These are phyloP conservation scores for Cataglyphis livida DNA, from an alignment of 2,888 invertebrate genomes.

Conservation along the genomic window DNA sequence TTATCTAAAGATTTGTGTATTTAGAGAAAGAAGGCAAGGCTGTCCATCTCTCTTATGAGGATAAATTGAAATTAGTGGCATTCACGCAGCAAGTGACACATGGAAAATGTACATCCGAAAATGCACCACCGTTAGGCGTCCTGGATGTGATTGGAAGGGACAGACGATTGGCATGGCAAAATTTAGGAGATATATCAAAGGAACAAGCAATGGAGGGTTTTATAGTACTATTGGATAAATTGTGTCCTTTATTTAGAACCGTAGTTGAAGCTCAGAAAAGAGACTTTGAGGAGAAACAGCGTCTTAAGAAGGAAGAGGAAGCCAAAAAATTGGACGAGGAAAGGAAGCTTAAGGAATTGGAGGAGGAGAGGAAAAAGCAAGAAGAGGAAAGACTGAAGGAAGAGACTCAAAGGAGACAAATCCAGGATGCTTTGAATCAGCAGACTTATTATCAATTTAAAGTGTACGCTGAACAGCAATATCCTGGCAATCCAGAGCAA, in stretches of 20 bases:
- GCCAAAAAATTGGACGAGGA: slow-evolving; percentile 87
- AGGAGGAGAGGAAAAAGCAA: slow-evolving; percentile 85
- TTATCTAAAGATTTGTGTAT: slow-evolving; percentile 76
- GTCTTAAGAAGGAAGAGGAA: slow-evolving; percentile 88
- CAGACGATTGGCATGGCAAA: slow-evolving; percentile 96
- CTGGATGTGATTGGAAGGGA: slow-evolving; percentile 98
- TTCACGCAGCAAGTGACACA: slow-evolving; percentile 96
- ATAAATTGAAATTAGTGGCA: slow-evolving; percentile 96
- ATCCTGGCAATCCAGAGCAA: slow-evolving; percentile 93
- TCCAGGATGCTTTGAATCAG: slow-evolving; percentile 98
- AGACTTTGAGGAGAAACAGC: slow-evolving; percentile 93
- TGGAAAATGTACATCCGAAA: slow-evolving; percentile 92
- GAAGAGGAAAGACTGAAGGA: slow-evolving; percentile 89
- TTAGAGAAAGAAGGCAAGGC: slow-evolving; percentile 99
- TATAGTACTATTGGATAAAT: slow-evolving; percentile 93
- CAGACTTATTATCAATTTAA: slow-evolving; percentile 96
- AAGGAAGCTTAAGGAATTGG: slow-evolving; percentile 87
- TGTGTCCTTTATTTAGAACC: slow-evolving; percentile 96
- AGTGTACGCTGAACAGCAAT: slow-evolving; percentile 97
- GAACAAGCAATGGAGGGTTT: slow-evolving; percentile 97
- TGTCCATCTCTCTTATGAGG: slow-evolving; percentile 96
- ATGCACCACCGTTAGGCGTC: slow-evolving; percentile 94
- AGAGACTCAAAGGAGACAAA: slow-evolving; percentile 91
- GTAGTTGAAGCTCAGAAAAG: slow-evolving; percentile 96
- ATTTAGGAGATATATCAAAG: slow-evolving; percentile 93